Evolutionary conservation across 2,888 invertebrate species (phyloP).

Genomic region (Napeogenes sylphis): DNA sequence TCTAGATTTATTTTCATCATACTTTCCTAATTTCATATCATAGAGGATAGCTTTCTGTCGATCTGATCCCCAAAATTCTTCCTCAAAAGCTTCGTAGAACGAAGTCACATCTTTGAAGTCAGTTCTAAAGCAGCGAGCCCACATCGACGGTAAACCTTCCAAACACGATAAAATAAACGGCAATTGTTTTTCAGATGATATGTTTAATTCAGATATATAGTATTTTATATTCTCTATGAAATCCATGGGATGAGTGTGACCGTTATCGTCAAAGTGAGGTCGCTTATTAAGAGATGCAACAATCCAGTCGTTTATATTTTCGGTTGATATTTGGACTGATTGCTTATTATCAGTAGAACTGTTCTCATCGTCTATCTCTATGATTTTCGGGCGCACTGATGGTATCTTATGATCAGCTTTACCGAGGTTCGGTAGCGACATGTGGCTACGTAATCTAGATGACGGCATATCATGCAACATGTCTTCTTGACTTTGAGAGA

Average conservation of each 20-base stretch:
- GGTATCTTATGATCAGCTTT: slow-evolving; percentile 59
- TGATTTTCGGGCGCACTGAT: slow-evolving; percentile 52
- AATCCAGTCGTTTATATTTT: slow-evolving; percentile 65
- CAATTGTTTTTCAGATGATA: slow-evolving; percentile 60
- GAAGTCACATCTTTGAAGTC: slow-evolving; percentile 60
- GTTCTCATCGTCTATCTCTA: slow-evolving; percentile 62
- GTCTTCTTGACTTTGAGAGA: slow-evolving; percentile 70
- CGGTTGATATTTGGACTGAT: slow-evolving; percentile 52
- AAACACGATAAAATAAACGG: slow-evolving; percentile 68
- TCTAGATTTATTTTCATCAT: slow-evolving; percentile 54
- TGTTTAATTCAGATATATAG: slow-evolving; percentile 64
- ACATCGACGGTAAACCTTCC: slow-evolving; percentile 68
- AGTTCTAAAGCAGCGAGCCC: slow-evolving; percentile 67
- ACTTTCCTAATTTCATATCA: slow-evolving; percentile 70
- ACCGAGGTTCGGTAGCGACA: slow-evolving; percentile 71
- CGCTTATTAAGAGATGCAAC: slow-evolving; percentile 63
- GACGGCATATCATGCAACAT: slow-evolving; percentile 68
- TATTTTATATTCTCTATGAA: slow-evolving; percentile 66
- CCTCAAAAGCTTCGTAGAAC: slow-evolving; percentile 65
- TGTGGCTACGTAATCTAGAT: slow-evolving; percentile 65
- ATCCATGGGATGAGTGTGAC: slow-evolving; percentile 69
- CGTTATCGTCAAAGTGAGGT: slow-evolving; percentile 66
- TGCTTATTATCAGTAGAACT: slow-evolving; percentile 43
- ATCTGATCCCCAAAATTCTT: slow-evolving; percentile 70
- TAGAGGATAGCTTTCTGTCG: slow-evolving; percentile 67